A percentile compares a stretch with the other conserved stretches of the same genome.
Evolutionary conservation across 2,113 vertebrate species (phyloP).

Genomic region (Tyto alba): DNA sequence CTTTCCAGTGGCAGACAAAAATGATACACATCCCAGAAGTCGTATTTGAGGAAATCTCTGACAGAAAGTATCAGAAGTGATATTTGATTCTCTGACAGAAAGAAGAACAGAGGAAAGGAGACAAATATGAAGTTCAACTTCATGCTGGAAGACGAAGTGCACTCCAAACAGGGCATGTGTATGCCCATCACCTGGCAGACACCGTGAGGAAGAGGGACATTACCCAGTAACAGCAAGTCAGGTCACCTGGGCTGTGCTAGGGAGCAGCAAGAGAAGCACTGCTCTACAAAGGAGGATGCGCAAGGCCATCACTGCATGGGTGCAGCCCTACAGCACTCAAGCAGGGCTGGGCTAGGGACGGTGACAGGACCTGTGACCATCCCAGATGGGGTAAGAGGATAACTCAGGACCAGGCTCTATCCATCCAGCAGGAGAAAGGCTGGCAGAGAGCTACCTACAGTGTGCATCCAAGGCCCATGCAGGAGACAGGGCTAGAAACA

Average conservation of each 20-base stretch:
- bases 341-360: not conserved
- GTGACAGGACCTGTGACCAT: too few relatives aligned
- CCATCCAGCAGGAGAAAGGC: not conserved
- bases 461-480: accelerated
- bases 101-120: not conserved
- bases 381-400: not conserved
- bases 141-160: not conserved
- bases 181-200: too few relatives aligned
- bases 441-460: not conserved
- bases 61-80: not conserved
- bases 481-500: not conserved
- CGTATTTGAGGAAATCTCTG: not conserved
- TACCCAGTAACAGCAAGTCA: not conserved
- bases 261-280: not conserved
- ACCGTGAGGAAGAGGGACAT: accelerated
- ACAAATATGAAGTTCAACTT: not conserved
- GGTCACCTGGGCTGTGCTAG: not conserved
- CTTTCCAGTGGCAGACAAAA: not conserved
- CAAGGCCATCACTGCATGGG: accelerated
- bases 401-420: not conserved
- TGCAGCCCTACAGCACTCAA: not conserved
- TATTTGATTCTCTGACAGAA: not conserved
- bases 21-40: not conserved
- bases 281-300: not conserved
- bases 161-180: not conserved